These are phyloP conservation scores for Mirza zaza DNA, from an alignment of 2,113 vertebrate genomes.

Conservation along the genomic window DNA sequence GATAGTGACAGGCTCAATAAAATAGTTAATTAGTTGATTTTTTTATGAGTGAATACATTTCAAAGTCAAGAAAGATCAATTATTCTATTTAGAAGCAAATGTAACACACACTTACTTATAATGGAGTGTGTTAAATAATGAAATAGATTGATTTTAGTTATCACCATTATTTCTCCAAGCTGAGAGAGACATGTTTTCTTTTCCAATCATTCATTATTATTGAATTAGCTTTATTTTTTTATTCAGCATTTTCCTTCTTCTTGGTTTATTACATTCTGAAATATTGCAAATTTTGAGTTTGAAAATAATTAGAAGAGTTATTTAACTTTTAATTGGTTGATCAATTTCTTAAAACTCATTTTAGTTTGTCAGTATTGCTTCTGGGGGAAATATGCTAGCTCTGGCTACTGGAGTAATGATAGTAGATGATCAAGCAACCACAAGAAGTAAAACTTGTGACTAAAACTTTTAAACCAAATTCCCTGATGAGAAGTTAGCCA, in stretches of 20 bases:
- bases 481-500: neutral
- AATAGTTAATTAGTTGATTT: conserved; percentile 27
- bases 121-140: conserved; percentile 56
- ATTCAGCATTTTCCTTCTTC: conserved; percentile 46
- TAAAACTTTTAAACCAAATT: neutral
- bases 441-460: neutral
- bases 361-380: neutral
- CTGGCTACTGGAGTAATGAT: neutral
- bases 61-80: conserved; percentile 72
- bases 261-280: conserved; percentile 42
- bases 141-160: conserved; percentile 72
- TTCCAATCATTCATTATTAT: conserved; percentile 43
- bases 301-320: conserved; percentile 48
- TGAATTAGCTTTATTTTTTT: conserved; percentile 55
- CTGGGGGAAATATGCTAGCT: neutral
- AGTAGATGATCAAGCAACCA: neutral
- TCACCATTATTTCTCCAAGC: conserved; percentile 50
- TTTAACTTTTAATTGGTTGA: neutral
- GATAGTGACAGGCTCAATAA: conserved; percentile 22
- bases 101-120: conserved; percentile 37
- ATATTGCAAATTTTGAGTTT: neutral
- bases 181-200: conserved; percentile 58
- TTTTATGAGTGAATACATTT: conserved; percentile 45
- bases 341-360: neutral
- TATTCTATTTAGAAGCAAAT: conserved; percentile 73